Percentiles rank a stretch among this genome's conserved stretches.
Evolutionary conservation across 2,888 invertebrate genomes (phyloP).

Genomic region (Lasioglossum villosulum): DNA sequence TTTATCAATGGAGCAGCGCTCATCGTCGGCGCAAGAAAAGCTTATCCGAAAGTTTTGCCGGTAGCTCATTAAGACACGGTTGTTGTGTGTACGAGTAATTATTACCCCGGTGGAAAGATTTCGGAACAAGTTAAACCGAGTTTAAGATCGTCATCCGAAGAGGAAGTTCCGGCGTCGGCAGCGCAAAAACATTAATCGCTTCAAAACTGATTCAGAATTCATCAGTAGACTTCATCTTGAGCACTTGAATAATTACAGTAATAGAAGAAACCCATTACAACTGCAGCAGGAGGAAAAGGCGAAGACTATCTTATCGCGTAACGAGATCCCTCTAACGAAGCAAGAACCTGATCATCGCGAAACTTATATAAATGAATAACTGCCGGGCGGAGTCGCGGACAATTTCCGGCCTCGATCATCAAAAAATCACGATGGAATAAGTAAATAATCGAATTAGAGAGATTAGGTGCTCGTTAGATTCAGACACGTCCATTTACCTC

Average conservation of each 20-base stretch:
- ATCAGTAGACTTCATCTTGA: neutral
- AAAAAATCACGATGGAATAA: slow-evolving; percentile 38
- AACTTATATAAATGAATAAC: slow-evolving; percentile 11
- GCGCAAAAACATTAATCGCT: slow-evolving; percentile 6
- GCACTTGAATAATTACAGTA: slow-evolving; percentile 15
- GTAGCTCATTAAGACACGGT: neutral
- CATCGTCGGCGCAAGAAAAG: neutral
- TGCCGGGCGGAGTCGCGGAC: neutral
- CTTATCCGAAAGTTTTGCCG: neutral
- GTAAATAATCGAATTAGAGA: neutral
- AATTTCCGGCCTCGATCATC: neutral
- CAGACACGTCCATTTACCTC: neutral
- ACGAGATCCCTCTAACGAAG: neutral
- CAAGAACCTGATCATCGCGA: neutral
- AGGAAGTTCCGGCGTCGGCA: neutral
- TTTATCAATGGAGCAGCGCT: neutral
- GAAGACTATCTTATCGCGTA: slow-evolving; percentile 13
- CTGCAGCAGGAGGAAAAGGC: neutral
- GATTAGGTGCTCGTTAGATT: neutral
- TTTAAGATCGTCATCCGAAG: neutral
- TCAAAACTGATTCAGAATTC: slow-evolving; percentile 10
- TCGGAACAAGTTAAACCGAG: neutral
- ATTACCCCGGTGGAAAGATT: neutral
- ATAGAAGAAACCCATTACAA: slow-evolving; percentile 13
- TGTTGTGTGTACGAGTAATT: neutral